Base-by-base conservation (phyloP, 2,113 vertebrate genomes). In the Varanus komodoensis region DNA sequence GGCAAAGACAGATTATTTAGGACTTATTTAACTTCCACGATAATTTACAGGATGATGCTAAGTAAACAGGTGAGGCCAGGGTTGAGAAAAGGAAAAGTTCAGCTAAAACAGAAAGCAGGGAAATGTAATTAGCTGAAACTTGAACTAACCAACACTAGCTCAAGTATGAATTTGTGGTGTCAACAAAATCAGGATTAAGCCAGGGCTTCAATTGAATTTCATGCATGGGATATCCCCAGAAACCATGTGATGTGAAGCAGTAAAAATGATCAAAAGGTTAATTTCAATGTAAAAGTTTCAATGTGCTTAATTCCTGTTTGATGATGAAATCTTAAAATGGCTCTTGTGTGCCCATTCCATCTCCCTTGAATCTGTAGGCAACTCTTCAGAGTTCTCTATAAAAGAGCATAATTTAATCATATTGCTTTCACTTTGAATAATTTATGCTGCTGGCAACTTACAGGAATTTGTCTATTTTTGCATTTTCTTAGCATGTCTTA, bases 351-450 rank as follows among this genome's bases (percentile, higher is more conserved):
- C 32, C 92, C 14, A 93, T 89, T 34, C 29, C 90, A 48, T 78
- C 86, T 87, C 57, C 25, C 32, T 48, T 71, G 69, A 64, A 50
- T 91, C 19, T 91, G 87, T 93, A 61, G 89, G 9, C 38, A 57
- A 15, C 71, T 92, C 86, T 91, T 88, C 1, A 8, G 85, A 79
- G 83, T 90, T 95, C 74, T 64, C 14, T 81, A 19, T 69, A 64
- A 54, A 52, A 87, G 0, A 86, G 69, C 1, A 32, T 86, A 12
- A 89, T 94, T 91, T 92, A 88, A 88, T 88, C 89, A 52, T 23
- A 27, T 91, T 94, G 34, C 50, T 92, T 95, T 92, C 88, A 54
- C 89, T 89, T 77, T 89, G 32, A 95, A 94, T 94, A 88, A 89
- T 95, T 93, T 91, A 75, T 69, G 52, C 84, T 80, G 52, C 52